phyloP scores from a whole-genome alignment of 2,797 vertebrate genomes.

The Sphenopsis melanotis region DNA sequence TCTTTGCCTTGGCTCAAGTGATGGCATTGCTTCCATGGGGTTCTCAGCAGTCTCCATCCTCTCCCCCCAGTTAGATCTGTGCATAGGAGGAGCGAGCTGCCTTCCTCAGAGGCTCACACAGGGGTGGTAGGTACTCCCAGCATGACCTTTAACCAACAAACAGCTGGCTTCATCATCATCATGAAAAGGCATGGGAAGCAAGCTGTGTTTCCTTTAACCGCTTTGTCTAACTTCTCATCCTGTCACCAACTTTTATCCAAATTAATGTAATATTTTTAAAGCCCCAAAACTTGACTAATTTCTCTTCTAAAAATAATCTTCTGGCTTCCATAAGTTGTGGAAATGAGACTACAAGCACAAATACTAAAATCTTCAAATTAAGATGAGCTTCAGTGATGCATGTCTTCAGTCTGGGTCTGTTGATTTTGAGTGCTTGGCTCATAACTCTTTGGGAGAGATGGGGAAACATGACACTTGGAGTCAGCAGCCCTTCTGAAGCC shows the following conservation, averaged over 20 bases:
- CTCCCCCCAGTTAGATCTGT: no score
- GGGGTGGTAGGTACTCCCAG: rapidly evolving
- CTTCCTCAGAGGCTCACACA: background rate
- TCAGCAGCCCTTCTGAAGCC: background rate
- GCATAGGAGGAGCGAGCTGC: background rate
- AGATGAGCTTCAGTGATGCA: background rate
- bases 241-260: background rate
- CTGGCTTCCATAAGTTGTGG: background rate
- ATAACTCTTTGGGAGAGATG: background rate
- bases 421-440: background rate
- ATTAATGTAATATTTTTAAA: background rate
- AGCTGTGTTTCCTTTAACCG: background rate
- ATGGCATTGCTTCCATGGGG: background rate
- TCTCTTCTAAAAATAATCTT: background rate
- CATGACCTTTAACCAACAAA: background rate
- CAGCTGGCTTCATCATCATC: background rate
- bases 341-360: background rate
- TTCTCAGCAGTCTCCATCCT: background rate
- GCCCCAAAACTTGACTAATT: background rate
- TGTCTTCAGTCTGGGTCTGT: background rate
- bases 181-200: background rate
- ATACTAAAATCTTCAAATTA: background rate
- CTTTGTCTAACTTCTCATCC: background rate
- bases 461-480: background rate
- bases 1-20: background rate